These are phyloP conservation scores for Hoplostethus atlanticus DNA, from an alignment of 2,797 vertebrate genomes.

Conservation along the genomic window DNA sequence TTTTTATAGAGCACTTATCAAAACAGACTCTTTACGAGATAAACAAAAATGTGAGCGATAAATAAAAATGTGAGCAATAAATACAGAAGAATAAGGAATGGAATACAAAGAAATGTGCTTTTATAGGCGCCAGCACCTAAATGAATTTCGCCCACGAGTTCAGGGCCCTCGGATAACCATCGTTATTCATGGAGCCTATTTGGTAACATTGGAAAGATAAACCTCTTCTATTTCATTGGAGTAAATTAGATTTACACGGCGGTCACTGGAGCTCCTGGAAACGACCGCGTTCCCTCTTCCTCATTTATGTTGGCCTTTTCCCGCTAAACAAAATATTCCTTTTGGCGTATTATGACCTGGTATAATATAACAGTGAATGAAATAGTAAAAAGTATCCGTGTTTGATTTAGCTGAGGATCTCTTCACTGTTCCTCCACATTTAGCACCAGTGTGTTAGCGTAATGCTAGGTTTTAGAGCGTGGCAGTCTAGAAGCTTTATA, in stretches of 20 bases:
- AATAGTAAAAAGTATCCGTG: neutral
- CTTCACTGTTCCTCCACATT: no score
- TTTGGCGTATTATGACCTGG: neutral
- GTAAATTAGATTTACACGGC: slow-evolving; percentile 22
- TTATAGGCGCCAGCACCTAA: neutral
- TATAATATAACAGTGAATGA: neutral
- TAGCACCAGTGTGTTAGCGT: no score
- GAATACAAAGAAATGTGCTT: neutral
- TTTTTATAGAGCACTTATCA: neutral
- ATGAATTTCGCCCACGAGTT: slow-evolving; percentile 19
- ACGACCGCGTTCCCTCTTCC: neutral
- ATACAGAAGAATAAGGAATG: neutral
- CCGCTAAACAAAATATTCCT: neutral
- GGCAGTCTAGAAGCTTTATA: no score
- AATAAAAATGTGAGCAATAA: no score
- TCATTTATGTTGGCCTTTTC: slow-evolving; percentile 5
- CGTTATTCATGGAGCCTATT: neutral
- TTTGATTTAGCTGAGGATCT: no score
- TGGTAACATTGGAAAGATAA: slow-evolving; percentile 5
- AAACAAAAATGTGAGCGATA: no score
- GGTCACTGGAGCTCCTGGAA: slow-evolving; percentile 1
- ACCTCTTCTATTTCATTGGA: slow-evolving; percentile 22
- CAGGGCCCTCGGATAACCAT: neutral
- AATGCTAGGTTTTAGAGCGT: no score
- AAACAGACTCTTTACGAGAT: neutral